phyloP scores from a whole-genome alignment of 2,888 invertebrate genomes.

The Eledona agricola region DNA sequence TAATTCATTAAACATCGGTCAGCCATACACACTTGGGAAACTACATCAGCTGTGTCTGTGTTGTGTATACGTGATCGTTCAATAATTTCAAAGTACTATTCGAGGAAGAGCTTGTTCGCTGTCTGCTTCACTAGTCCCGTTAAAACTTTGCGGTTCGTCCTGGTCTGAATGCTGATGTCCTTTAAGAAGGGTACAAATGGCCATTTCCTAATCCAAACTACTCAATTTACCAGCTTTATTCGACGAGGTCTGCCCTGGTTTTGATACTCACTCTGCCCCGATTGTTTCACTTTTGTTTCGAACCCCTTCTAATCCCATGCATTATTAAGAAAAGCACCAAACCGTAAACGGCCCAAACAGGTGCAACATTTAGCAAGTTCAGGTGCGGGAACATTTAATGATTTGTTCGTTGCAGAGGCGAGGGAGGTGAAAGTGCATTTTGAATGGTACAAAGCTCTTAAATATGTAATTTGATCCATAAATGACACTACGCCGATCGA shows the following conservation, averaged over 20 bases:
- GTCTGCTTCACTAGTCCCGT: conserved; percentile 26
- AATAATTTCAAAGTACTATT: conserved; percentile 9
- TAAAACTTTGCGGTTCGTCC: conserved; percentile 37
- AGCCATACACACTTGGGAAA: too few relatives aligned
- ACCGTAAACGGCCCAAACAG: too few relatives aligned
- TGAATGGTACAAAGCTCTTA: conserved; percentile 25
- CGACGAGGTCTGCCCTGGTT: conserved; percentile 22
- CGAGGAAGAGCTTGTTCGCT: neutral
- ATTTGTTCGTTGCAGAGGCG: conserved; percentile 18
- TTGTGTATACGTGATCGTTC: conserved; percentile 20
- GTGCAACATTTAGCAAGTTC: neutral
- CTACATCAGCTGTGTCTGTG: conserved; percentile 19
- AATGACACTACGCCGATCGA: conserved; percentile 26
- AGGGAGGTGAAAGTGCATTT: conserved; percentile 23
- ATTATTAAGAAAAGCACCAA: conserved; percentile 18
- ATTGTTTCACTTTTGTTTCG: conserved; percentile 23
- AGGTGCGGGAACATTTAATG: neutral
- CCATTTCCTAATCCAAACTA: conserved; percentile 35
- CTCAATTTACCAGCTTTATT: conserved; percentile 36
- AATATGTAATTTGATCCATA: conserved; percentile 27
- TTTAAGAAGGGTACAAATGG: conserved; percentile 38
- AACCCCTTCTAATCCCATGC: conserved; percentile 7
- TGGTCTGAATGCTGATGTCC: conserved; percentile 37
- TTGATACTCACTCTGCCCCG: conserved; percentile 12
- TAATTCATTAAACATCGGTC: too few relatives aligned